phyloP scores from a whole-genome alignment of 2,113 vertebrate genomes.

The Pangasianodon gigas region DNA sequence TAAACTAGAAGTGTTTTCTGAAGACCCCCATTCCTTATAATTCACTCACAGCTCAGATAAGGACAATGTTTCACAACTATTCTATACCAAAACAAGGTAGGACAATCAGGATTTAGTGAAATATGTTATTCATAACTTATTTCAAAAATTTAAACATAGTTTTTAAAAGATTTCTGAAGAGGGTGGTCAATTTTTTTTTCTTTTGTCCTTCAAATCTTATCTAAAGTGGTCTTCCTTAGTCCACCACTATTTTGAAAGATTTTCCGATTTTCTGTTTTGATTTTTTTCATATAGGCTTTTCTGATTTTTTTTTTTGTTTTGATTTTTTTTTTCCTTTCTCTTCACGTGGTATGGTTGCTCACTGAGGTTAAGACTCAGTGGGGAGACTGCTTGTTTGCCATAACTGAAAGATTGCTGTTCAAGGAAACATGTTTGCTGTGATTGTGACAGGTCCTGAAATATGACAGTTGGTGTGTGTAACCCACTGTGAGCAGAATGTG shows the following conservation, averaged over 20 bases:
- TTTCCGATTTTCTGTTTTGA: neutral
- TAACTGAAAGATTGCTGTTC: conserved; percentile 58
- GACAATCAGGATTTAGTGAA: neutral
- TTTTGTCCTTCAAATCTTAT: neutral
- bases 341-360: conserved; percentile 55
- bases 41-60: neutral
- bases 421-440: conserved; percentile 66
- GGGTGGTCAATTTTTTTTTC: neutral
- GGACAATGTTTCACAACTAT: neutral
- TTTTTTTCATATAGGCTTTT: conserved; percentile 13
- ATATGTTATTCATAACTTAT: neutral
- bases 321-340: conserved; percentile 28
- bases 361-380: conserved; percentile 47
- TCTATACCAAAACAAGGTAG: neutral
- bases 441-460: conserved; percentile 47
- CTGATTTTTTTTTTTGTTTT: neutral
- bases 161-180: neutral
- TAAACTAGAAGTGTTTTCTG: conserved; percentile 6
- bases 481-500: conserved; percentile 20
- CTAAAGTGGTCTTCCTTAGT: neutral
- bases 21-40: neutral
- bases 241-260: neutral
- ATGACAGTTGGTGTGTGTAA: conserved; percentile 34
- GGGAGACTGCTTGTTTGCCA: conserved; percentile 59
- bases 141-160: neutral